Base-by-base conservation (phyloP, 2,888 invertebrate genomes). In the Heterodera filipjevi region DNA sequence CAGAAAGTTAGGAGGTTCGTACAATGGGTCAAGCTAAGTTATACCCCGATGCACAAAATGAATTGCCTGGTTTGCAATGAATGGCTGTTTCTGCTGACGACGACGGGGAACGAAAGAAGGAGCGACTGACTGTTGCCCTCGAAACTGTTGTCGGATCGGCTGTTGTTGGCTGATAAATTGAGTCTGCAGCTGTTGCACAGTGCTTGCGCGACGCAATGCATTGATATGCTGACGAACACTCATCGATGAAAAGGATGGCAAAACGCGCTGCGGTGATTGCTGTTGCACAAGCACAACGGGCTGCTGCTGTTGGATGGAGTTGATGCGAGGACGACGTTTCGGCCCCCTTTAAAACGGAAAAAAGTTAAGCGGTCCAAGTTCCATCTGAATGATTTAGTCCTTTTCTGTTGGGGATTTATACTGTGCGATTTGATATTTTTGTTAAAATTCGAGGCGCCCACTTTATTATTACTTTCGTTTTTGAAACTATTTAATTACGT, bases 1-100 rank as follows among this genome's bases (percentile, higher is more conserved):
- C 35, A 82, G 79, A 76, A 71, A 82, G 53, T 84, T 82, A 5
- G 71, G 71, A 16, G 82, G 83, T 76, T 84, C 84, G 46, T 79
- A 84, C 66, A 84, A 74, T 6, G 82, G 79, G 66, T 64, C 44
- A 19, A 14, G 33, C 78, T 78, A 78, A 27, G 22, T n/a, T n/a
- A n/a, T n/a, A n/a, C n/a, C n/a, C n/a, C n/a, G 12, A 27, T 35
- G 30, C 8, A 19, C 8, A 33, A 27, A 16, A 44, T 70, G 8
- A n/a, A n/a, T n/a, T n/a, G n/a, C 19, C 19, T 53, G 22, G 6
- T 53, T 22, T 6, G 27, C 3, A 59, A 59, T 27, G 22, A 76
- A 22, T 66, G 68, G 39, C 22, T 66, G 76, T 49, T 76, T 68
- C 32, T 35, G 44, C 8, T 33, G 32, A 77, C 74, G 35, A 64